Evolutionary conservation across 2,113 vertebrate genomes (phyloP), one percentile per base, ranked within the genome.

Genomic region (Amphilophus citrinellus): DNA sequence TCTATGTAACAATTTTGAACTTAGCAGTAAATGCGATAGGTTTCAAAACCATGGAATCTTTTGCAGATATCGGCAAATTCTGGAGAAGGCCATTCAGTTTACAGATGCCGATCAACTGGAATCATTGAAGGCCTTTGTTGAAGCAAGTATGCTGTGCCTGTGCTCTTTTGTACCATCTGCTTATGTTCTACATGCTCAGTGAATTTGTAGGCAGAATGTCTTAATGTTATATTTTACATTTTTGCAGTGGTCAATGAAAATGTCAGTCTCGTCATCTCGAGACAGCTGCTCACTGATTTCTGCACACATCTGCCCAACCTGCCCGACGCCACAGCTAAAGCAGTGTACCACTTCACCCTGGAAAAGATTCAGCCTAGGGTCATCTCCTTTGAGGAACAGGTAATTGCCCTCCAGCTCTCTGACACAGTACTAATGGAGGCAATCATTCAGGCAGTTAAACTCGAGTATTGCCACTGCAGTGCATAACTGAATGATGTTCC

Each of bases 361-460:
- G 98, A 99, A 85, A 99, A 98, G 95, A 98, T 99, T 85, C 98
- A 99, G 90, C 98, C 98, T 3, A 96, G 98, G 92, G 98, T 99
- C 78, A 99, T 99, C 95, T 99, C 98, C 2, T 99, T 99, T 87
- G 98, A 99, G 92, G 98, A 99, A 57, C 98, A 99, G 96, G 98
- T 98, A 91, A 95, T 93, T 58, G 32, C 3, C 27, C 18, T 56
- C 27, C 18, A 56, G 10, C 22, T 5, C 50, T 44, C 50, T 78
- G 18, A 30, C 6, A 18, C 3, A 37, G 11, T n/a, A 1, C 3
- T 6, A 2, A 37, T 27, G 17, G 24, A 22, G 53, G 17, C 5
- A 2, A 35, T 37, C 10, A 30, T 71, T 71, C 9, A 53, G 3
- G 39, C 5, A 35, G 7, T 82, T 68, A 32, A 56, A 63, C 20